These are phyloP conservation scores for Dryomyza anilis DNA, from an alignment of 2,888 invertebrate species.

Conservation along the genomic window DNA sequence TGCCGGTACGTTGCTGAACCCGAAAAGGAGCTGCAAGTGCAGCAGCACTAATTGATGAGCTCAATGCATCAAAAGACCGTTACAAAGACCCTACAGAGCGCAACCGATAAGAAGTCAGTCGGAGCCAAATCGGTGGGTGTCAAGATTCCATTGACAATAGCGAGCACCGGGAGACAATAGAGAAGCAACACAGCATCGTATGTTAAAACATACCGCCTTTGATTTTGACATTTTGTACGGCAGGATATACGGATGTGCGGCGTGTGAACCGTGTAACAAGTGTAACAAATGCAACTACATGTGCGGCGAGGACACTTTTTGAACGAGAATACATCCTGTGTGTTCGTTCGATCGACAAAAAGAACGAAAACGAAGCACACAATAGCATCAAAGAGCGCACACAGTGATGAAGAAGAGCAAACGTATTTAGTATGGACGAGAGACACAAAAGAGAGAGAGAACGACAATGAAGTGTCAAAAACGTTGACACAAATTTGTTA, in stretches of 20 bases:
- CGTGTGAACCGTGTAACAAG: constrained; percentile 35
- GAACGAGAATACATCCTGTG: no score
- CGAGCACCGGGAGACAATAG: neutral
- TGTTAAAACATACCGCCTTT: constrained; percentile 15
- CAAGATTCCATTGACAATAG: neutral
- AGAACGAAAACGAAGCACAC: neutral
- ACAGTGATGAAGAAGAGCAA: neutral
- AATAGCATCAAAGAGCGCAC: neutral
- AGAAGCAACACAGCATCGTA: neutral
- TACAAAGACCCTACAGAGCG: neutral
- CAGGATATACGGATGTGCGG: constrained; percentile 21
- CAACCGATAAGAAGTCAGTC: neutral
- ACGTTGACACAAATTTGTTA: constrained; percentile 55
- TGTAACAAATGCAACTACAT: constrained; percentile 33
- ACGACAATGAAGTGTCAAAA: constrained; percentile 37
- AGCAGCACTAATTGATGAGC: no score
- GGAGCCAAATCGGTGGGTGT: neutral
- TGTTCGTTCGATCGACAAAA: neutral
- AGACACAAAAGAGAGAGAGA: neutral
- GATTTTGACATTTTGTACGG: neutral
- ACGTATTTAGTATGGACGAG: neutral
- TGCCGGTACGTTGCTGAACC: no score
- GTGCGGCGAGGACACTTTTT: neutral
- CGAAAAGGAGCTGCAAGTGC: no score
- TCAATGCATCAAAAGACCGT: no score